These are phyloP conservation scores for Chironomus tentans DNA, from an alignment of 2,888 invertebrate genomes.

Conservation along the genomic window DNA sequence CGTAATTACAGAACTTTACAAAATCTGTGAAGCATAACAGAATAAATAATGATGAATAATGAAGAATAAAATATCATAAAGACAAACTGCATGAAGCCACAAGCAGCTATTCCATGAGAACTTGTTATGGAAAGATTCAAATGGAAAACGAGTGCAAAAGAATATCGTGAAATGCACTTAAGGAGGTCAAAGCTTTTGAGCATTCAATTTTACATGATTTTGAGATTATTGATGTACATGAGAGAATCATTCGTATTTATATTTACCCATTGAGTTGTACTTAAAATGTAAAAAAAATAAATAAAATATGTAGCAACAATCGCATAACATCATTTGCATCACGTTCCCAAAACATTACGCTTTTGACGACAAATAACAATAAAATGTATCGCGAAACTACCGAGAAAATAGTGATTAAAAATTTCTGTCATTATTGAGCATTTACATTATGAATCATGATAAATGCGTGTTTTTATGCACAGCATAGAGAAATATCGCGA, in stretches of 20 bases:
- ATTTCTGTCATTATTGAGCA: no score
- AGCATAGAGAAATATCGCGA: no score
- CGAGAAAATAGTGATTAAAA: no score
- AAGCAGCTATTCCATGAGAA: no score
- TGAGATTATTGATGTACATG: slow-evolving; percentile 7
- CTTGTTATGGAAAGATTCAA: neutral
- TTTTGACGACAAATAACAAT: neutral
- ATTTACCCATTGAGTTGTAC: neutral
- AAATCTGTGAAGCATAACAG: no score
- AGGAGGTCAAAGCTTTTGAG: slow-evolving; percentile 16
- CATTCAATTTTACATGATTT: slow-evolving; percentile 15
- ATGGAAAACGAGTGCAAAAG: neutral
- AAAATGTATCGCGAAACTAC: neutral
- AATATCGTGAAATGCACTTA: slow-evolving; percentile 10
- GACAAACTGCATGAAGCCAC: no score
- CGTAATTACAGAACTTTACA: no score
- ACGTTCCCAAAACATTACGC: neutral
- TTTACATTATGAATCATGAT: no score
- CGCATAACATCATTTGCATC: neutral
- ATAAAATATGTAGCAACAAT: neutral
- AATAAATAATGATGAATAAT: no score
- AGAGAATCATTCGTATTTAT: neutral
- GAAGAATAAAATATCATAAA: no score
- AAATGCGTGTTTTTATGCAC: no score
- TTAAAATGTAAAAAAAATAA: neutral